phyloP scores from a whole-genome alignment of 2,797 vertebrate genomes.

The Eospalax fontanierii region DNA sequence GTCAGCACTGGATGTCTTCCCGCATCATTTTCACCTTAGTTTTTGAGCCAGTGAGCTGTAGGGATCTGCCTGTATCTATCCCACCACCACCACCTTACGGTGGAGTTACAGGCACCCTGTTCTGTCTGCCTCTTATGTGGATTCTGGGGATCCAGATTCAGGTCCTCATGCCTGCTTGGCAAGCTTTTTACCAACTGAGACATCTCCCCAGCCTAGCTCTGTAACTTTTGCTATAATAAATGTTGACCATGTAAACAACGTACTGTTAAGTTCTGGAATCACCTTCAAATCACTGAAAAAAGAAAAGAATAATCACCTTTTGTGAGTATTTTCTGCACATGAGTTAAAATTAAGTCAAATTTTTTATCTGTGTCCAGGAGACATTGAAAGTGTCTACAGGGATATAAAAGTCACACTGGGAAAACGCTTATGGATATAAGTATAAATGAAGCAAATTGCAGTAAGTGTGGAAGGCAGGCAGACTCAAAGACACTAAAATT shows the following conservation, averaged over 20 bases:
- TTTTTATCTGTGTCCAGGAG: constrained; percentile 39
- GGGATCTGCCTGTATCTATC: not conserved
- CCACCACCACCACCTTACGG: not conserved
- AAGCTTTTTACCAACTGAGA: not conserved
- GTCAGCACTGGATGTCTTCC: not conserved
- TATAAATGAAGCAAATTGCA: constrained; percentile 37
- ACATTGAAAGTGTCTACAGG: constrained; percentile 9
- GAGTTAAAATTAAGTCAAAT: constrained; percentile 41
- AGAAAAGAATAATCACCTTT: not conserved
- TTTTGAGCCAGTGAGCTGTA: not conserved
- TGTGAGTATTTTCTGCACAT: not conserved
- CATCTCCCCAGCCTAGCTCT: not conserved
- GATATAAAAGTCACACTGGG: not conserved
- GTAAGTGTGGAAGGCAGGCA: constrained; percentile 17
- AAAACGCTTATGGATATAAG: constrained; percentile 11
- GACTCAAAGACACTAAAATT: constrained; percentile 26
- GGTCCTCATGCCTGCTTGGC: not conserved
- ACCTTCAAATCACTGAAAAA: not conserved
- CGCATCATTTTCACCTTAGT: not conserved
- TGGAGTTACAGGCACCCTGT: not conserved
- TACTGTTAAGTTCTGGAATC: not conserved
- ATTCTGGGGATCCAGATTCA: not conserved
- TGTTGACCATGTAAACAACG: not conserved
- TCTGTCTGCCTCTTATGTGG: not conserved
- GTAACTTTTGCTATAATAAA: not conserved